Evolutionary conservation across 2,113 vertebrate species (phyloP), one percentile per base, ranked within the genome.

Genomic region (Amazona guildingii): DNA sequence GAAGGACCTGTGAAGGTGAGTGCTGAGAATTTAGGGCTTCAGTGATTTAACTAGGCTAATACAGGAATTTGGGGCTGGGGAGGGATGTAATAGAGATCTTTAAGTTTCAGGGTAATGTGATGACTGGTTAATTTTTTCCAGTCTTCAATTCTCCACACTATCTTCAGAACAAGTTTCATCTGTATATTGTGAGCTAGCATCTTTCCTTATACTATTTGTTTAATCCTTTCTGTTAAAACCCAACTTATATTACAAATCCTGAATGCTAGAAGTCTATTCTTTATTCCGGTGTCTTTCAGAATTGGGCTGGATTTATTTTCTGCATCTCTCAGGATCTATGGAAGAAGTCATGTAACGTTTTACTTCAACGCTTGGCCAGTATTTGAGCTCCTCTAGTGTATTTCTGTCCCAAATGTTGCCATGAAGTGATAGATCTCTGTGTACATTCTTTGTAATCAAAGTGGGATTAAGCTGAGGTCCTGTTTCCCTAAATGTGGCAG

Each of bases 371-470:
- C 31, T 81, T 64, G n/a, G 72, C 80, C 49, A 74, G 4, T 66
- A 70, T 88, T 91, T 88, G 61, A 91, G 69, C 33, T 94, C 48
- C 23, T 86, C 35, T 81, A 55, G 85, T 96, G 93, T 96, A 88
- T 91, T 88, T 91, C 83, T 94, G 73, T 92, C 73, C 62, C 37
- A 57, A 86, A 33, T 94, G 66, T 95, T 95, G 88, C 69, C 67
- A 52, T 29, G 11, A 91, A 88, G 46, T 92, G 95, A 93, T 90
- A 7, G 31, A 90, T 92, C 37, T 94, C 92, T 84, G 86, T 96
- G 64, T 93, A 92, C 64, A 31, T 93, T 92, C 80, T 77, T 86
- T 94, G 80, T 91, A 94, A 94, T 78, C 92, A 92, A 59, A 94
- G 73, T 44, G 66, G 80, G 77, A 95, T 95, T 94, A 92, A 88